These are phyloP conservation scores for Drosophila sechellia DNA, from an alignment of 1,140 invertebrate genomes.

Conservation along the genomic window DNA sequence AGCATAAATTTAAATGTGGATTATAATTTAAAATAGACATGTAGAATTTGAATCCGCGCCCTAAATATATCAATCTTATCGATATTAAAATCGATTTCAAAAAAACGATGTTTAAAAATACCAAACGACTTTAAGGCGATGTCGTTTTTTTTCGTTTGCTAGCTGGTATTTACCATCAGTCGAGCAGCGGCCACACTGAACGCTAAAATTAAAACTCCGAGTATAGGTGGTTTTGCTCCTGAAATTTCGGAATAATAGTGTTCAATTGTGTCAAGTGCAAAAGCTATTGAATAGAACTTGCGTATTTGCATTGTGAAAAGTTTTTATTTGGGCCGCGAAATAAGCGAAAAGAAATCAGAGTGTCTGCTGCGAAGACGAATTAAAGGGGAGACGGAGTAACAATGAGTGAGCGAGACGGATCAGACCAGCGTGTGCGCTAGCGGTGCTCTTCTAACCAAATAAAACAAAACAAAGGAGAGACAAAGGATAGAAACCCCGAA, in stretches of 20 bases:
- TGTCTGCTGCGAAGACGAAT: conserved; percentile 62
- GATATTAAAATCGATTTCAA: no score
- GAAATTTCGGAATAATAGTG: conserved; percentile 2
- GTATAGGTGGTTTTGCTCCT: conserved; percentile 12
- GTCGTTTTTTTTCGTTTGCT: neutral
- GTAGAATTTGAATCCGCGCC: neutral
- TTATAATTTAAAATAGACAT: neutral
- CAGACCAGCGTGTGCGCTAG: conserved; percentile 37
- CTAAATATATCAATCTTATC: neutral
- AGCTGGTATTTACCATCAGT: neutral
- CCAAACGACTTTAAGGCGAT: neutral
- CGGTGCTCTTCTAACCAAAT: conserved; percentile 73
- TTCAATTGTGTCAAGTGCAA: conserved; percentile 11
- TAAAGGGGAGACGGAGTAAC: conserved; percentile 65
- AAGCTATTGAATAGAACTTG: neutral
- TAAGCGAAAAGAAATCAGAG: conserved; percentile 36
- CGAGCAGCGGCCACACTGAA: conserved; percentile 2
- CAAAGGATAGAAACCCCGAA: conserved; percentile 82
- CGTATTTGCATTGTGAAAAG: neutral
- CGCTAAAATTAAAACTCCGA: conserved; percentile 15
- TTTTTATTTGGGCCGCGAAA: neutral
- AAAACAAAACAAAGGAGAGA: conserved; percentile 81
- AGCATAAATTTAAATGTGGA: neutral
- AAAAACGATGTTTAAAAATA: neutral
- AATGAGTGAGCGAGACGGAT: conserved; percentile 61